Conservation (phyloP, 2,113 vertebrate genomes). For the Salvelinus fontinalis region DNA sequence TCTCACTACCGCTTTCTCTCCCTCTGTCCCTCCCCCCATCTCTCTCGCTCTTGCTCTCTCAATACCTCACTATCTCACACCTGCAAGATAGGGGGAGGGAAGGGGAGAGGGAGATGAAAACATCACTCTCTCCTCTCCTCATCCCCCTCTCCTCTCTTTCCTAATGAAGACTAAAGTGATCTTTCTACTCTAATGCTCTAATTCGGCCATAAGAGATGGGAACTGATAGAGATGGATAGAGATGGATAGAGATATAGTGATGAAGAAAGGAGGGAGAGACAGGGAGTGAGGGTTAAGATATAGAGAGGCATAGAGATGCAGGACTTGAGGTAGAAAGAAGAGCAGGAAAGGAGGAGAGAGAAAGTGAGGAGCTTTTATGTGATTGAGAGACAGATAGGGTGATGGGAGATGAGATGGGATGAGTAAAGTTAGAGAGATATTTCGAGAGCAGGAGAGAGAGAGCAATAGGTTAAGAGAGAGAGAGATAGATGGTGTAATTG, state of each 20-base stretch:
- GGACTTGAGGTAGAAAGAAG: too few species aligned
- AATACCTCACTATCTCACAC: constrained; percentile 18
- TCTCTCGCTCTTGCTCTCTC: too few species aligned
- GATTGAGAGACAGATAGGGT: constrained; percentile 13
- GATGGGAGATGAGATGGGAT: constrained; percentile 1
- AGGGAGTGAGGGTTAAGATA: constrained; percentile 4
- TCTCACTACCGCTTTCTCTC: not conserved
- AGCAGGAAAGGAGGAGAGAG: too few species aligned
- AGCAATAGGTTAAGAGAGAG: constrained; percentile 17
- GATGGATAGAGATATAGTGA: not conserved
- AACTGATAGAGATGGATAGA: not conserved
- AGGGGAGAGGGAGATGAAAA: not conserved
- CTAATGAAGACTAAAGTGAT: not conserved
- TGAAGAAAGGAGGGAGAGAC: not conserved
- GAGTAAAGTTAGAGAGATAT: not conserved
- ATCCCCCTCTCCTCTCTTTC: not conserved
- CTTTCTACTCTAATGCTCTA: not conserved
- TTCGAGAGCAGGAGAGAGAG: constrained; percentile 2
- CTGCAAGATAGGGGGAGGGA: constrained; percentile 20
- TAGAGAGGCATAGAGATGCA: too few species aligned
- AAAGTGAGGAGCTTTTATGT: not conserved
- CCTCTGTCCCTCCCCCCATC: too few species aligned
- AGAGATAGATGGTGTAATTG: constrained; percentile 64
- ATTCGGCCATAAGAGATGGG: too few species aligned
- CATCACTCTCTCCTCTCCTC: not conserved